Conservation (phyloP, 2,797 vertebrate genomes). For the Leucoraja ocellata region DNA sequence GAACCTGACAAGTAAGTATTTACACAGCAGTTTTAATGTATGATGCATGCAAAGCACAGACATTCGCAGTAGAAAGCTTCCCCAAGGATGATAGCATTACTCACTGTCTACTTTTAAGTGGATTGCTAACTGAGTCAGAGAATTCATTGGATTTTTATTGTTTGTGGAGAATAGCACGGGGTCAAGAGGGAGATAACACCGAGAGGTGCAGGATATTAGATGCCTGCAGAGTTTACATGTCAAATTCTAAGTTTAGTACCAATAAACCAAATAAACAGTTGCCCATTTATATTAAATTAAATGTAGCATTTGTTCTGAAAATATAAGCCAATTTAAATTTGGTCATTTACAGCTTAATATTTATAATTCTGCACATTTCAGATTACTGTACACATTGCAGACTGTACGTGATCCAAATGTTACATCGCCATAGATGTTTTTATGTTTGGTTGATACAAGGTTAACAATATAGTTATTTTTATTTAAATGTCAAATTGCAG, state of each 20-base stretch:
- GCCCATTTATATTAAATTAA: not conserved
- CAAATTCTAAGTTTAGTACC: not conserved
- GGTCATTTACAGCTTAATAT: not conserved
- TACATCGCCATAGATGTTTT: not conserved
- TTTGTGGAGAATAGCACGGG: not conserved
- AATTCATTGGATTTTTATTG: constrained; percentile 14
- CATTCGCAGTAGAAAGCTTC: not conserved
- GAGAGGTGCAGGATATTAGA: not conserved
- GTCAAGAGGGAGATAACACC: not conserved
- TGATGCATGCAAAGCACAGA: not conserved
- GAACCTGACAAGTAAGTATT: not conserved
- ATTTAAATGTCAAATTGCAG: not conserved
- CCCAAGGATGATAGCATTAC: not conserved
- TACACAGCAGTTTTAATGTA: not conserved
- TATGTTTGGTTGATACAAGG: not conserved
- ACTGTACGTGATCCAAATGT: not conserved
- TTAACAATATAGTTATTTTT: not conserved
- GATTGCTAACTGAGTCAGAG: not conserved
- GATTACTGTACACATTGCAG: too few species aligned
- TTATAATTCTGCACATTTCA: not conserved
- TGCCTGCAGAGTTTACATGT: not conserved
- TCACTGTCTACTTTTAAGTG: not conserved
- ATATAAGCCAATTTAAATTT: not conserved
- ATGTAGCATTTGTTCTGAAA: not conserved
- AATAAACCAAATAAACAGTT: not conserved